Evolutionary conservation across 1,140 invertebrate genomes (phyloP).

Genomic region (Aphelinus certus): DNA sequence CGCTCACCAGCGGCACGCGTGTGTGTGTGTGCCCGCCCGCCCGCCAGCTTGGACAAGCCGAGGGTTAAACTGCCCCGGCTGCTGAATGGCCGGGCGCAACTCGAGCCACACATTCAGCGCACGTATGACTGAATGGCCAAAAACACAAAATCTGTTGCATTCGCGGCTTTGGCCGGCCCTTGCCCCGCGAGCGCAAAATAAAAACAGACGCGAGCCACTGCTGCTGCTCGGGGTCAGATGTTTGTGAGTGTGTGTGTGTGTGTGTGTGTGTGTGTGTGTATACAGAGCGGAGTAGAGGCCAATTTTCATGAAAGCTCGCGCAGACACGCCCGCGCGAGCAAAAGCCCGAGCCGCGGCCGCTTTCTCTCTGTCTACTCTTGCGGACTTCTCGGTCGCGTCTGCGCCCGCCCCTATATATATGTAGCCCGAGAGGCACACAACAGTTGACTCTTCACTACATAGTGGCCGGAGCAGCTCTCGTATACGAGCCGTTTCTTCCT

Average conservation of each 20-base stretch:
- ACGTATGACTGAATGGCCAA: slow-evolving; percentile 56
- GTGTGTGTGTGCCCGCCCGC: background rate
- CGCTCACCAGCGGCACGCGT: slow-evolving; percentile 55
- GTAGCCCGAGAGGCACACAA: background rate
- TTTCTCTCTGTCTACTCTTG: background rate
- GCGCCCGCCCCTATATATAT: background rate
- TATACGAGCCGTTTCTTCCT: background rate
- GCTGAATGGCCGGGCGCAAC: slow-evolving; percentile 48
- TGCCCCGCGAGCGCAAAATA: background rate
- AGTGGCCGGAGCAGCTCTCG: background rate
- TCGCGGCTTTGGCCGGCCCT: slow-evolving; percentile 6
- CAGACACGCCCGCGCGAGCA: background rate
- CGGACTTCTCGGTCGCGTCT: no score
- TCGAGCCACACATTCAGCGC: slow-evolving; percentile 13
- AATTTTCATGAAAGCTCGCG: slow-evolving; percentile 41
- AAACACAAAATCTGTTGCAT: slow-evolving; percentile 58
- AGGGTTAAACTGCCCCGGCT: slow-evolving; percentile 57
- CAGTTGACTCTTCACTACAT: slow-evolving; percentile 3
- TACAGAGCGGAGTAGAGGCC: background rate
- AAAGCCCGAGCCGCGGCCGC: slow-evolving; percentile 7
- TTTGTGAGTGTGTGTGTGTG: no score
- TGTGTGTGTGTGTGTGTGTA: no score
- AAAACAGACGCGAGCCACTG: background rate
- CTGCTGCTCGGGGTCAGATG: no score
- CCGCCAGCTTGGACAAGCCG: slow-evolving; percentile 20